Evolutionary conservation across 2,888 invertebrate species (phyloP), one percentile per base, ranked within the genome.

Genomic region (Colletes collaris): DNA sequence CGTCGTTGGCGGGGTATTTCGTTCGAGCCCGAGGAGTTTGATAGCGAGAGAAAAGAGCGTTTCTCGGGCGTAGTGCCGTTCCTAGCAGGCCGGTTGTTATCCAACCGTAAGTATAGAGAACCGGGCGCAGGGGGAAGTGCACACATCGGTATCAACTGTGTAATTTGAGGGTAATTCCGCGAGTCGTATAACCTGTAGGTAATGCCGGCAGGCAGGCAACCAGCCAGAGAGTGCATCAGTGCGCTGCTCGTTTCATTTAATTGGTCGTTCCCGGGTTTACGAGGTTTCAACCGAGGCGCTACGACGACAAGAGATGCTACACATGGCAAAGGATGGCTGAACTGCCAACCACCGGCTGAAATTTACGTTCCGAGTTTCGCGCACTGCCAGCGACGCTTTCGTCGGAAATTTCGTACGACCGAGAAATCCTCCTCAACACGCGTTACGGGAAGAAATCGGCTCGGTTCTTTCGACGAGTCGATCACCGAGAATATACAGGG

Each of bases 231-330:
- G 88, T 88, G 87, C 88, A 82, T 87, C 89, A 84, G 85, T 84
- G 85, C 87, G 83, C 83, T 83, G 89, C 87, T 90, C 91, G 91
- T 90, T 90, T 88, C 90, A 86, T 91, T 91, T 91, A 91, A 91
- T 91, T 91, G 91, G 90, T 90, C 91, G 91, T 91, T 91, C 86
- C 88, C 83, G 84, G 87, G 86, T 90, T 91, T 91, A 91, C 90
- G 91, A 91, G 90, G 86, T 86, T 88, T 89, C 89, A 87, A 88
- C 84, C 86, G 88, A 88, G 89, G 86, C 83, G 78, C 77, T 82
- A 84, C 82, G 87, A 86, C 79, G 81, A 82, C 83, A 73, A 83
- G 81, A 76, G 64, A 60, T 50, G 71, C 65, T 83, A 59, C 68
- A 64, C 79, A 69, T 52, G 68, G 76, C 80, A 80, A 86, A 87